These are phyloP conservation scores for Gastrophryne carolinensis DNA, from an alignment of 2,797 vertebrate species.

Conservation along the genomic window DNA sequence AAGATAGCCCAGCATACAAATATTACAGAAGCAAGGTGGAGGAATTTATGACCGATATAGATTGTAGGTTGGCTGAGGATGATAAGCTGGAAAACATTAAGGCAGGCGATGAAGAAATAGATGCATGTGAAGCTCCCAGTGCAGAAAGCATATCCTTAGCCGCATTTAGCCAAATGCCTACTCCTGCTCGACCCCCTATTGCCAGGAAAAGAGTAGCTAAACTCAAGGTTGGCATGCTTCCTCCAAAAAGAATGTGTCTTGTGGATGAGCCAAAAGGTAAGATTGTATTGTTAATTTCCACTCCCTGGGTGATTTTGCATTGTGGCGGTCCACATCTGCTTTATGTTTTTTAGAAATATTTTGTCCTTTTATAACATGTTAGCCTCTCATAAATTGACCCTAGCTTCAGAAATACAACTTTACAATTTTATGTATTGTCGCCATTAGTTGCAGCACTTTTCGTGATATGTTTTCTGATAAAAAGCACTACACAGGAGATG, in stretches of 20 bases:
- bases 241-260: constrained; percentile 72
- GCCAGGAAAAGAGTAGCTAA: constrained; percentile 71
- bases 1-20: constrained; percentile 68
- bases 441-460: too few relatives aligned
- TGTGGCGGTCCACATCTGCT: too few relatives aligned
- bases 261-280: constrained; percentile 72
- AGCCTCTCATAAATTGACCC: too few relatives aligned
- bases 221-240: constrained; percentile 73
- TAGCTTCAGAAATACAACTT: too few relatives aligned
- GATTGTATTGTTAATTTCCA: neutral
- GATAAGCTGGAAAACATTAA: neutral
- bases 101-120: constrained; percentile 51
- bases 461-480: too few relatives aligned
- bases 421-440: too few relatives aligned
- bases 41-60: constrained; percentile 61
- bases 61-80: constrained; percentile 19
- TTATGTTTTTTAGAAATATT: too few relatives aligned
- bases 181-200: constrained; percentile 55
- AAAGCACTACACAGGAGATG: too few relatives aligned
- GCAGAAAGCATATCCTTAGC: constrained; percentile 43
- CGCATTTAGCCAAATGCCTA: constrained; percentile 56
- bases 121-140: constrained; percentile 52
- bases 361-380: too few relatives aligned
- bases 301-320: neutral
- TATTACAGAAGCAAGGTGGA: constrained; percentile 71